phyloP scores from a whole-genome alignment of 2,113 vertebrate genomes.

The Trinectes maculatus region DNA sequence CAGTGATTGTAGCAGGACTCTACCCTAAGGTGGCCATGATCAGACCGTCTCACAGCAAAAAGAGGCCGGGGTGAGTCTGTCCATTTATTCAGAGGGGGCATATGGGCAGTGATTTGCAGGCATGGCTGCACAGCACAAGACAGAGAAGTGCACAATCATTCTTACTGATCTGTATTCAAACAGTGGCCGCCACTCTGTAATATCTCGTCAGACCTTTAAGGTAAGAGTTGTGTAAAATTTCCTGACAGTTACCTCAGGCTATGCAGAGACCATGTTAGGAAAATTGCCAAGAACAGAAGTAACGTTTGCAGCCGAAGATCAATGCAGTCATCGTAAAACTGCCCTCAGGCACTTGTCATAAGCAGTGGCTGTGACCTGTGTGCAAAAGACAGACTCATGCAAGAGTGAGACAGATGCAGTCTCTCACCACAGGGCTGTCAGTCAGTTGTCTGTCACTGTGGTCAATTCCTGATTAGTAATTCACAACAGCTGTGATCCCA shows the following conservation, averaged over 20 bases:
- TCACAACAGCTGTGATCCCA: neutral
- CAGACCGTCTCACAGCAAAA: constrained; percentile 89
- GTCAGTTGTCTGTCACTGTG: constrained; percentile 31
- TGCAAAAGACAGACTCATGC: constrained; percentile 26
- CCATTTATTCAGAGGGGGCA: neutral
- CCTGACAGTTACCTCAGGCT: constrained; percentile 37
- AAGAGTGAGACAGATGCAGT: constrained; percentile 8
- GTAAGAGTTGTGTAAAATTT: constrained; percentile 14
- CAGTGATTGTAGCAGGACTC: constrained; percentile 95
- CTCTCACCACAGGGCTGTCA: constrained; percentile 12
- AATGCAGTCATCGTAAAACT: constrained; percentile 46
- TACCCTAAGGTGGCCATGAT: constrained; percentile 99
- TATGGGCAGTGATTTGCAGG: constrained; percentile 6
- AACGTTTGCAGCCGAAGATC: constrained; percentile 44
- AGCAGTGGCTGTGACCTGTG: constrained; percentile 36
- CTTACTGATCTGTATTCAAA: constrained; percentile 30
- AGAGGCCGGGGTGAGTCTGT: constrained; percentile 89
- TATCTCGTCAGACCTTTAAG: constrained; percentile 23
- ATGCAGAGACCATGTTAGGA: constrained; percentile 19
- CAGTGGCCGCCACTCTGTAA: neutral
- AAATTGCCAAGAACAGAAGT: constrained; percentile 37
- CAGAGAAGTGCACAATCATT: constrained; percentile 18
- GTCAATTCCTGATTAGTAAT: constrained; percentile 24
- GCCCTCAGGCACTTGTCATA: constrained; percentile 57
- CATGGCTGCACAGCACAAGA: neutral